Conservation (phyloP, 2,113 vertebrate genomes). For the Silurus asotus region DNA sequence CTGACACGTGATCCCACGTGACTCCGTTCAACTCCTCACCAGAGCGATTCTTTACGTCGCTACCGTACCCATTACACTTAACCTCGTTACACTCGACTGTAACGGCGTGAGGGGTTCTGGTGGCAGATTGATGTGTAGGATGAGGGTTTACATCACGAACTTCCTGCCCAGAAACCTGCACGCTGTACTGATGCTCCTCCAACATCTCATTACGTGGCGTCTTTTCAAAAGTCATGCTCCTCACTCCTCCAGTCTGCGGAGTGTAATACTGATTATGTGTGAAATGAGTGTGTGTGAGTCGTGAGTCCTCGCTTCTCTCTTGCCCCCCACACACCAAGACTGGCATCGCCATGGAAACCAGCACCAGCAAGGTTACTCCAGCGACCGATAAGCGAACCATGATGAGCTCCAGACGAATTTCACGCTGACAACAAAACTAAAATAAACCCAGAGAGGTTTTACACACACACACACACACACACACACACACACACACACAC, state of each 20-base stretch:
- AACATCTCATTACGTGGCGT: background rate
- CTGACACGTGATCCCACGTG: background rate
- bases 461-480: background rate
- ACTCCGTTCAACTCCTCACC: background rate
- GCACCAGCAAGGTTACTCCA: constrained; percentile 21
- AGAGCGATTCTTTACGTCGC: background rate
- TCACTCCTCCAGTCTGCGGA: constrained; percentile 28
- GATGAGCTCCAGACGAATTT: constrained; percentile 17
- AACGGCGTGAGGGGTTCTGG: background rate
- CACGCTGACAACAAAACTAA: background rate
- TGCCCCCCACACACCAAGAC: constrained; percentile 24
- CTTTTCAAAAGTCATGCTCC: constrained; percentile 26
- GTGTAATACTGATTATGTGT: constrained; percentile 35
- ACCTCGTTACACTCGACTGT: constrained; percentile 24
- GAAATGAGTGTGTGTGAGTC: constrained; percentile 40
- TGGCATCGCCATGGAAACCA: constrained; percentile 33
- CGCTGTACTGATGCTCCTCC: background rate
- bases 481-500: background rate
- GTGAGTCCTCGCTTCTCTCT: constrained; percentile 32
- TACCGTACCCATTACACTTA: background rate
- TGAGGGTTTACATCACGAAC: background rate
- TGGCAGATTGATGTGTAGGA: background rate
- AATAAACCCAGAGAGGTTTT: background rate
- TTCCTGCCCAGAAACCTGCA: background rate
- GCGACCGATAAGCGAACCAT: constrained; percentile 20